Percentiles rank a stretch among this genome's conserved stretches.
phyloP scores from a whole-genome alignment of 2,113 vertebrate genomes.

The Pangasianodon hypophthalmus region DNA sequence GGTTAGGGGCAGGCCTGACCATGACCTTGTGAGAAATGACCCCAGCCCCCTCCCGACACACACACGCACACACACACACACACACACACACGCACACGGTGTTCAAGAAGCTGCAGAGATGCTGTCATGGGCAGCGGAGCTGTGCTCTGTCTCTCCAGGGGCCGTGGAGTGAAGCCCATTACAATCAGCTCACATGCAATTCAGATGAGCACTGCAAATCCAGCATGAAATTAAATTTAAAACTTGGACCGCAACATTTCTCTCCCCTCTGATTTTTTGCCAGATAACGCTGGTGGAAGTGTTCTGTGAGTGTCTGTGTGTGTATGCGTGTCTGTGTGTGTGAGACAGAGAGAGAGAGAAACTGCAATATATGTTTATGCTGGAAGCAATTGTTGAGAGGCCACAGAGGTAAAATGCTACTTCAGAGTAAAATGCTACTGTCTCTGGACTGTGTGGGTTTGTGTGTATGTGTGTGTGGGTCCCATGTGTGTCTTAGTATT shows the following conservation, averaged over 20 bases:
- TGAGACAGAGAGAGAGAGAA: constrained; percentile 27
- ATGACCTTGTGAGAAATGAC: constrained; percentile 51
- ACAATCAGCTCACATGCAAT: constrained; percentile 73
- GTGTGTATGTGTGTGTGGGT: background rate
- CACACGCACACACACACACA: background rate
- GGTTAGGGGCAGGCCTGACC: constrained; percentile 37
- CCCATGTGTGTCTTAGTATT: background rate
- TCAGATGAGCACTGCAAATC: constrained; percentile 78
- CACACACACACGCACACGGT: background rate
- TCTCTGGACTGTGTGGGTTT: background rate
- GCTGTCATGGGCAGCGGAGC: constrained; percentile 47
- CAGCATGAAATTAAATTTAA: constrained; percentile 81
- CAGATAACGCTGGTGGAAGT: constrained; percentile 39
- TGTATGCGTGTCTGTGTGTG: constrained; percentile 35
- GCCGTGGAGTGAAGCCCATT: constrained; percentile 67
- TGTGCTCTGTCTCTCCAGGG: constrained; percentile 45
- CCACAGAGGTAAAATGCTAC: constrained; percentile 46
- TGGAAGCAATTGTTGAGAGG: constrained; percentile 41
- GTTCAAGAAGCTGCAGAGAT: constrained; percentile 39
- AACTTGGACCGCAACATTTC: constrained; percentile 64
- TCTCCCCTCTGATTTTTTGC: constrained; percentile 46
- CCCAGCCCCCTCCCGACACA: background rate
- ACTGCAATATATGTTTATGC: constrained; percentile 36
- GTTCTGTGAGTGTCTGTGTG: constrained; percentile 16
- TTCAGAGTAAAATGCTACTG: constrained; percentile 34